Evolutionary conservation across 2,113 vertebrate species (phyloP).

Genomic region (Crypturellus undulatus): DNA sequence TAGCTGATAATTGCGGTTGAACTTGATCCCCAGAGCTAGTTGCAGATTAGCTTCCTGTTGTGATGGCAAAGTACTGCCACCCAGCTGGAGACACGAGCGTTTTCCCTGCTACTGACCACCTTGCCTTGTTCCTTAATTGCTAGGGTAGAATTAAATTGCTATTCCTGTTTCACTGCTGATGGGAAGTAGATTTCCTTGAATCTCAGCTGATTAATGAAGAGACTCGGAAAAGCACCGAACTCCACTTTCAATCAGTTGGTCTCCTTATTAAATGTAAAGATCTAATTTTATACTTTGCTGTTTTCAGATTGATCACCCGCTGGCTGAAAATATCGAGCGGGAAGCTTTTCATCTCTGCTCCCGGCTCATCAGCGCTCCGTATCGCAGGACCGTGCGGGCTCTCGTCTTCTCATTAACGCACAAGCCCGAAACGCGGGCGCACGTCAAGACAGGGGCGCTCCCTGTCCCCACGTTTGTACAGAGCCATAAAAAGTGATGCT

Average conservation of each 20-base stretch:
- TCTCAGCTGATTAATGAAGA: conserved; percentile 81
- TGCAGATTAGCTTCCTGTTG: conserved; percentile 79
- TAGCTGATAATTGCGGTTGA: conserved; percentile 36
- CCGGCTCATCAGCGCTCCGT: conserved; percentile 86
- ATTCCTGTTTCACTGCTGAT: conserved; percentile 80
- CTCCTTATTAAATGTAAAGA: conserved; percentile 76
- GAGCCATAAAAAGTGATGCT: conserved; percentile 86
- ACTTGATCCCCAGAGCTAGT: conserved; percentile 38
- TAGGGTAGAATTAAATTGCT: conserved; percentile 83
- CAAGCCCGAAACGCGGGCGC: conserved; percentile 81
- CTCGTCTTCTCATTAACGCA: conserved; percentile 96
- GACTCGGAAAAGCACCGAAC: conserved; percentile 63
- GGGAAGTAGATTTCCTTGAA: conserved; percentile 81
- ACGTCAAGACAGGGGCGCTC: conserved; percentile 83
- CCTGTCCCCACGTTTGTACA: conserved; percentile 84
- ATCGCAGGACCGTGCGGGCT: conserved; percentile 88
- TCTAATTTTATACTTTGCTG: conserved; percentile 82
- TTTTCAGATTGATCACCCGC: conserved; percentile 89
- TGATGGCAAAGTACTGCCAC: conserved; percentile 79
- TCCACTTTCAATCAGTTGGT: conserved; percentile 72
- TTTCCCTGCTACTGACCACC: conserved; percentile 78
- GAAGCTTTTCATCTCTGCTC: conserved; percentile 93
- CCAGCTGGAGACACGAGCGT: conserved; percentile 76
- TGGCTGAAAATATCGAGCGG: conserved; percentile 94
- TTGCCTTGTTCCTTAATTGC: conserved; percentile 81